A percentile compares a stretch with the other conserved stretches of the same genome.
phyloP scores from a whole-genome alignment of 2,113 vertebrate genomes.

The Merops nubicus region DNA sequence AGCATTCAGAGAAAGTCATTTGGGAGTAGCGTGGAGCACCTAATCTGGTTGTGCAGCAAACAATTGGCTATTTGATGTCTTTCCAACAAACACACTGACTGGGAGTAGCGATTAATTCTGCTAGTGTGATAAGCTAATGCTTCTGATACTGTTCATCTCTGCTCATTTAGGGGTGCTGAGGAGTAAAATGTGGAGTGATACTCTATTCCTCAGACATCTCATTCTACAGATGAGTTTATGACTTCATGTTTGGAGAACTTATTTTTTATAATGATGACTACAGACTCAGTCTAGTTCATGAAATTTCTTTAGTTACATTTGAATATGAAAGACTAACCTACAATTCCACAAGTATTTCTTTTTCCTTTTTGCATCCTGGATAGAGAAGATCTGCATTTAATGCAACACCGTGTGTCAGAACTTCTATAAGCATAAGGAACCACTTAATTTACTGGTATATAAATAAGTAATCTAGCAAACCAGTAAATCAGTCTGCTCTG shows the following conservation, averaged over 20 bases:
- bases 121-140: not conserved
- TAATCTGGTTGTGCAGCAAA: not conserved
- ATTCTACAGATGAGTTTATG: not conserved
- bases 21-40: not conserved
- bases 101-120: not conserved
- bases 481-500: not conserved
- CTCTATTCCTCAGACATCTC: not conserved
- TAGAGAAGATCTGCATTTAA: not conserved
- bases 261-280: not conserved
- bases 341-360: not conserved
- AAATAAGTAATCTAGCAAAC: not conserved
- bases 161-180: not conserved
- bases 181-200: not conserved
- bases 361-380: not conserved
- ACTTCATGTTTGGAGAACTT: not conserved
- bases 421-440: not conserved
- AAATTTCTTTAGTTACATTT: not conserved
- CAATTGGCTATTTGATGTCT: not conserved
- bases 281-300: not conserved
- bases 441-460: not conserved
- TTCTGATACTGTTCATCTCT: not conserved
- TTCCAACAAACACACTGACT: not conserved
- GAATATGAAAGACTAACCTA: not conserved
- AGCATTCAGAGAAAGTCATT: not conserved
- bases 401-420: not conserved